Percentiles rank a stretch among this genome's conserved stretches.
Evolutionary conservation across 1,140 invertebrate species (phyloP).

Genomic region (Hormaphis cornu): DNA sequence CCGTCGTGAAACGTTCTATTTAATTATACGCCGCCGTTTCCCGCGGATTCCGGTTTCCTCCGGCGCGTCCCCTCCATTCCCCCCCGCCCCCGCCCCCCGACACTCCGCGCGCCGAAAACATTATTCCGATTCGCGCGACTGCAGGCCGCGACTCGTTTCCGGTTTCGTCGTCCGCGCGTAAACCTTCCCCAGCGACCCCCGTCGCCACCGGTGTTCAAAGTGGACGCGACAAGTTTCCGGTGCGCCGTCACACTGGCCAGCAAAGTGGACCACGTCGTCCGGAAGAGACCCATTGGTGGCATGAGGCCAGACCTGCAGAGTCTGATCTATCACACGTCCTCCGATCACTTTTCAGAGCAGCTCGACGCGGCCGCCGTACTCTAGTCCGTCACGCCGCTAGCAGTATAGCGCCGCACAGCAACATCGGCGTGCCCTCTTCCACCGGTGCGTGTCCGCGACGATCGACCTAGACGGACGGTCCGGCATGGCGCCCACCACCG

Average conservation of each 20-base stretch:
- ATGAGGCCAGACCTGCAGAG: slow-evolving; percentile 40
- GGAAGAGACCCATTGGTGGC: slow-evolving; percentile 34
- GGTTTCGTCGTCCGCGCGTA: background rate
- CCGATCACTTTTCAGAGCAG: slow-evolving; percentile 41
- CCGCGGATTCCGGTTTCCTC: background rate
- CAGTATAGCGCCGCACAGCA: background rate
- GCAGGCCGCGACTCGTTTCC: background rate
- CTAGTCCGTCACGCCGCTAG: slow-evolving; percentile 12
- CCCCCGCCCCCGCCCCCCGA: background rate
- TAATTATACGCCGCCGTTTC: background rate
- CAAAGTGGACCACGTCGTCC: slow-evolving; percentile 26
- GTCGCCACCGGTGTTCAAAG: background rate
- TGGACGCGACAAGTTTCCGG: slow-evolving; percentile 10
- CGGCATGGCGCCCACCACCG: slow-evolving; percentile 5
- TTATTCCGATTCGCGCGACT: no score
- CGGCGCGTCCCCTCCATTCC: background rate
- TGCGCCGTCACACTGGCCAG: slow-evolving; percentile 26
- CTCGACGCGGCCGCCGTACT: background rate
- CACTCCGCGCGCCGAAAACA: no score
- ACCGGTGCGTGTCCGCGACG: background rate
- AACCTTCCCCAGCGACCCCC: background rate
- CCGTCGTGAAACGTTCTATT: background rate
- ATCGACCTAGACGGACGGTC: no score
- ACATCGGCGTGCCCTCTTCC: background rate
- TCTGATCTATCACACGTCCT: slow-evolving; percentile 40